phyloP scores from a whole-genome alignment of 2,113 vertebrate species.

The Psettodes erumei region DNA sequence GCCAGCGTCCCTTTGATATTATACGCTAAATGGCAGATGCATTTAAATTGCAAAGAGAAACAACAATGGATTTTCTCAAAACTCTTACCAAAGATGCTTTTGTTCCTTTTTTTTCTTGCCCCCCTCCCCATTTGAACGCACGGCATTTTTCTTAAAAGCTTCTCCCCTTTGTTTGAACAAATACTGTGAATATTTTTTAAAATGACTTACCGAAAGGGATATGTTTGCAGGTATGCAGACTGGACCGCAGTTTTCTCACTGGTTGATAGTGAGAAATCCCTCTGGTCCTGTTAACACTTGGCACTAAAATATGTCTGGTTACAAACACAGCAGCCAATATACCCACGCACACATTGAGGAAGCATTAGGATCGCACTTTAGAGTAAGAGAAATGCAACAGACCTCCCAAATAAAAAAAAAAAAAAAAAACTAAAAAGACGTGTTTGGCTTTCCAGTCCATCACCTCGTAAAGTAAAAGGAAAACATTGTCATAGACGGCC shows the following conservation, averaged over 20 bases:
- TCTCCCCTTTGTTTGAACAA: not conserved
- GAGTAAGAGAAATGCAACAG: not conserved
- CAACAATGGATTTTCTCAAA: constrained; percentile 5
- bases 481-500: not conserved
- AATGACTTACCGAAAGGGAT: not conserved
- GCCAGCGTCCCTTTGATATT: constrained; percentile 7
- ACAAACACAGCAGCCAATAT: not conserved
- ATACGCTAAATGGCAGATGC: constrained; percentile 4
- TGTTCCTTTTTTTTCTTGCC: not conserved
- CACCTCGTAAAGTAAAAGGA: not conserved
- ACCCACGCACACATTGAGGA: not conserved
- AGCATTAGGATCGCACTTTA: not conserved
- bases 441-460: not conserved
- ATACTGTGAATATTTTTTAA: not conserved
- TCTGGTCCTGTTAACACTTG: not conserved
- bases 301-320: not conserved
- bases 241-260: not conserved
- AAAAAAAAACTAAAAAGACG: no score
- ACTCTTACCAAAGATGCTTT: not conserved
- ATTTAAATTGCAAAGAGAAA: constrained; percentile 29
- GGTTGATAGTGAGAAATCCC: constrained; percentile 1
- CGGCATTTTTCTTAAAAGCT: no score
- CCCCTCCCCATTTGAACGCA: no score
- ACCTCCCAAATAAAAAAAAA: not conserved
- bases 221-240: constrained; percentile 7